Conservation (phyloP, 1,140 invertebrate species). For the Drosophila funebris region DNA sequence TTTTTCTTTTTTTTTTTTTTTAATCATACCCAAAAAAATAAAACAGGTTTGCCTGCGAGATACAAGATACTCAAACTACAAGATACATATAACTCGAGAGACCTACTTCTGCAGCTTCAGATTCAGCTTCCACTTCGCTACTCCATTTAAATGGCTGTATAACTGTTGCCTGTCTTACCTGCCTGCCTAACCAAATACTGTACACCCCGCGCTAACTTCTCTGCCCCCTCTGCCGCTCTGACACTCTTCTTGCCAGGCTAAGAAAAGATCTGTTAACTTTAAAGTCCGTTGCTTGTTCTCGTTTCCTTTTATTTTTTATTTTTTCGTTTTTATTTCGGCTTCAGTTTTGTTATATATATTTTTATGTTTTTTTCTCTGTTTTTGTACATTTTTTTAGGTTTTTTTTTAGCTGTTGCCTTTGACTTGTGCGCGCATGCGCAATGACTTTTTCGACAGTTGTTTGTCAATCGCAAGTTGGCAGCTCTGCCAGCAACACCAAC, state of each 20-base stretch:
- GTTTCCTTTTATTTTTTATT: slow-evolving; percentile 4
- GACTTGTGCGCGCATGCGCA: slow-evolving; percentile 74
- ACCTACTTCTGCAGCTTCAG: slow-evolving; percentile 52
- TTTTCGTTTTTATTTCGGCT: slow-evolving; percentile 1
- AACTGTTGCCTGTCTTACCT: slow-evolving; percentile 60
- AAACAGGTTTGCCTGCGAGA: slow-evolving; percentile 61
- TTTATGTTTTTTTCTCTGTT: slow-evolving; percentile 1
- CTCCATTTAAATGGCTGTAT: slow-evolving; percentile 74
- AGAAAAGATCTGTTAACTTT: slow-evolving; percentile 60
- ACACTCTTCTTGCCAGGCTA: background rate
- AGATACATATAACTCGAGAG: slow-evolving; percentile 23
- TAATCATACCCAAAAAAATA: slow-evolving; percentile 35
- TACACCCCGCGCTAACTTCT: background rate
- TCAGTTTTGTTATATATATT: slow-evolving; percentile 30
- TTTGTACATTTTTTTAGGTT: slow-evolving; percentile 35
- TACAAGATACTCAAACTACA: slow-evolving; percentile 22
- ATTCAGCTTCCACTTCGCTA: slow-evolving; percentile 67
- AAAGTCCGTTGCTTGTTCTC: slow-evolving; percentile 21
- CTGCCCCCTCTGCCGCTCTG: too few relatives aligned
- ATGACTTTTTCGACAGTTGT: slow-evolving; percentile 79
- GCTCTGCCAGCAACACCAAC: slow-evolving; percentile 28
- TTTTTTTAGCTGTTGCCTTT: slow-evolving; percentile 52
- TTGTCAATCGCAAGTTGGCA: slow-evolving; percentile 64
- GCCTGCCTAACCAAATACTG: slow-evolving; percentile 29
- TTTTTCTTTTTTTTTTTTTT: slow-evolving; percentile 5